Evolutionary conservation across 2,888 invertebrate genomes (phyloP), one percentile per base, ranked within the genome.

Genomic region (Zelleria hepariella): DNA sequence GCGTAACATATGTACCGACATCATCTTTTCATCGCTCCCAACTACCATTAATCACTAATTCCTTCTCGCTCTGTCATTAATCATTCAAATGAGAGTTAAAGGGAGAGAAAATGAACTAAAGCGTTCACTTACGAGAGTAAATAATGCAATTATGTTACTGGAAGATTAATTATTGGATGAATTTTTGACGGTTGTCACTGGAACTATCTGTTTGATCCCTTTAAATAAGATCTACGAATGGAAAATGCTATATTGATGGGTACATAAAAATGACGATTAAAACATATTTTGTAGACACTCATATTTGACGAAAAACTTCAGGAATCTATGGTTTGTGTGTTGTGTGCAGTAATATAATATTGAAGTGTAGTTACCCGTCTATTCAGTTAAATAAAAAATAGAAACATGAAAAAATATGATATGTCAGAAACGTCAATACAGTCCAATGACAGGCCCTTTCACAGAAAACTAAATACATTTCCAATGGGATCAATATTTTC

Each of bases 21-120:
- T 75, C 64, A 71, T 74, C 82, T 77, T 86, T 86, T 86, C 87
- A 86, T 79, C 87, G 74, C 76, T 67, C 66, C 69, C 68, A 52
- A 67, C 64, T 64, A 77, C 77, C 84, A 85, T 86, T 79, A 75
- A 87, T 87, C 86, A 86, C 75, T 68, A 73, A 74, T 75, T 77
- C 74, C 74, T 70, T 68, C 68, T 72, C 68, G 65, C 64, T 59
- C 66, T 62, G 74, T 76, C 82, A 86, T 87, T 77, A 78, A 87
- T 87, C 87, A 86, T 78, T 74, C 64, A 78, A 88, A 88, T 86
- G 85, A 86, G 86, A 85, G 83, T 86, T 87, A 86, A 86, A 87
- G 82, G 80, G 84, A 86, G 81, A 85, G 83, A 87, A 87, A 85
- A 88, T 86, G 86, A 86, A 85, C 77, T 82, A 73, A 78, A 70